Percentiles rank a stretch among this genome's conserved stretches.
These are phyloP conservation scores for Salminus brasiliensis DNA, from an alignment of 2,113 vertebrate species.

Conservation along the genomic window DNA sequence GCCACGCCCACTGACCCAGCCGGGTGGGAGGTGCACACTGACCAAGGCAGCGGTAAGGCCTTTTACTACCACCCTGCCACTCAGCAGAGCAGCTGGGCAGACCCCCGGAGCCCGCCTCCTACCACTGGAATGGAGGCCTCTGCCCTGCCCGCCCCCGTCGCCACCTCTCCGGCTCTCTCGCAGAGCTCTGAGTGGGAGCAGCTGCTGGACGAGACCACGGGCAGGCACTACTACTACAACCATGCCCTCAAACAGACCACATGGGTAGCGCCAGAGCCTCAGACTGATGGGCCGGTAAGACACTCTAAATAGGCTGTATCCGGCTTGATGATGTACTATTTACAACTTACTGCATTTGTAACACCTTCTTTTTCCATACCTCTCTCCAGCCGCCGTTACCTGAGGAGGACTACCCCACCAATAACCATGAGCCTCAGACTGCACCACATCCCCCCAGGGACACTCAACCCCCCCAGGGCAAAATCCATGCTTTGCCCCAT, in stretches of 20 bases:
- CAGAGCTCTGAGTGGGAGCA: conserved; percentile 76
- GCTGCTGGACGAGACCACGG: conserved; percentile 78
- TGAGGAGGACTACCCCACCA: conserved; percentile 79
- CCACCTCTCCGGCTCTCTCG: conserved; percentile 39
- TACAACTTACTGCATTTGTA: neutral
- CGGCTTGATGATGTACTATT: no score
- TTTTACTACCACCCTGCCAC: conserved; percentile 84
- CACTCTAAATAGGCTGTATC: neutral
- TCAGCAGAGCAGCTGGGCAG: conserved; percentile 82
- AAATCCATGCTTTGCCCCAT: conserved; percentile 58
- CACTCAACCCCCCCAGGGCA: conserved; percentile 39
- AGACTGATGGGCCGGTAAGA: conserved; percentile 58
- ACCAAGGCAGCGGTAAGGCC: conserved; percentile 73
- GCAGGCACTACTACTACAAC: conserved; percentile 84
- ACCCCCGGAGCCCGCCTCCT: conserved; percentile 63
- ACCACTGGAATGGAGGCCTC: conserved; percentile 36
- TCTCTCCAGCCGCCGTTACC: conserved; percentile 85
- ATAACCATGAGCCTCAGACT: neutral
- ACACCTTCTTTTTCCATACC: neutral
- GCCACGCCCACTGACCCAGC: conserved; percentile 41
- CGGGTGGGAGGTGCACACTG: conserved; percentile 83
- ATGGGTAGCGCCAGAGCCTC: conserved; percentile 73
- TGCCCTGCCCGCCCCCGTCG: conserved; percentile 38
- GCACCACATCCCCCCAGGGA: conserved; percentile 56
- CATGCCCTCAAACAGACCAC: conserved; percentile 76